phyloP scores from a whole-genome alignment of 1,140 invertebrate species.

The Whitmania pigra region DNA sequence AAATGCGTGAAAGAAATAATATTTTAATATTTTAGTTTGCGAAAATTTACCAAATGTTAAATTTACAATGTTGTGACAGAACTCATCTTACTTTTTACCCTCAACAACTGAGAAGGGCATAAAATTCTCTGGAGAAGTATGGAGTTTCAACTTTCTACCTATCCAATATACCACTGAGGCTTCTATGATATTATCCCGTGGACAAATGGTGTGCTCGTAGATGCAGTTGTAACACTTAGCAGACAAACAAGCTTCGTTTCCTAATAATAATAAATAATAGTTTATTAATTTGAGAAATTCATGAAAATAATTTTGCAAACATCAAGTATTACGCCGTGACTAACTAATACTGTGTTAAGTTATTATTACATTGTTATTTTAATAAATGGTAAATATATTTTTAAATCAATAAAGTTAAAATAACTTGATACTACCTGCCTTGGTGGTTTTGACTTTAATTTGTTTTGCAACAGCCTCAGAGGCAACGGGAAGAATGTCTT shows the following conservation, averaged over 20 bases:
- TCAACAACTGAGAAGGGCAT: conserved; percentile 24
- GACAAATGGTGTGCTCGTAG: conserved; percentile 18
- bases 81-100: conserved; percentile 10
- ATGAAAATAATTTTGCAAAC: too few relatives aligned
- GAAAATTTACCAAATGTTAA: not conserved
- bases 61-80: not conserved
- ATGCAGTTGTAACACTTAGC: conserved; percentile 24
- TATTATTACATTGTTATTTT: too few relatives aligned
- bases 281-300: too few relatives aligned
- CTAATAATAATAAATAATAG: conserved; percentile 14
- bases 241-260: conserved; percentile 18
- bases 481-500: conserved; percentile 24
- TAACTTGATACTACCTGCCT: conserved; percentile 3
- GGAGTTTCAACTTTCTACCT: conserved; percentile 21
- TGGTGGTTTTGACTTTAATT: conserved; percentile 15
- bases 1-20: too few relatives aligned
- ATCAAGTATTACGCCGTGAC: too few relatives aligned
- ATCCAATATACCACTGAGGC: conserved; percentile 25
- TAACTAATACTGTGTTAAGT: too few relatives aligned
- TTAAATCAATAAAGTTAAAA: not conserved
- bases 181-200: conserved; percentile 20
- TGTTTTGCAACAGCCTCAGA: conserved; percentile 21
- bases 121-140: conserved; percentile 22
- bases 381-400: too few relatives aligned
- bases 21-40: too few relatives aligned